Conservation (phyloP, 2,888 invertebrate genomes). For the Apamea anceps region DNA sequence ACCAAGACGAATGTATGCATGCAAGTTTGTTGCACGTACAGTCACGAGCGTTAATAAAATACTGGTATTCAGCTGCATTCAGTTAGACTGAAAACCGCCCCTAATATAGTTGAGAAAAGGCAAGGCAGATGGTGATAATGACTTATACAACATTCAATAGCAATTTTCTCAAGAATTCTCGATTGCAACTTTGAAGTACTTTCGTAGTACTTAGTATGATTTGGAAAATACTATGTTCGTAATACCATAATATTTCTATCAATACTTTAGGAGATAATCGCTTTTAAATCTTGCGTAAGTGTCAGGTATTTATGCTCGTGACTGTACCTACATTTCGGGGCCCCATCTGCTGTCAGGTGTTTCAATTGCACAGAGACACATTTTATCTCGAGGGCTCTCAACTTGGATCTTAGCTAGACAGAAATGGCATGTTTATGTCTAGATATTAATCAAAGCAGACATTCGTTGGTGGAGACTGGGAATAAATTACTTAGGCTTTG, state of each 20-base stretch:
- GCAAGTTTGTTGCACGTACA: conserved; percentile 44
- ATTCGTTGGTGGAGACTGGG: conserved; percentile 36
- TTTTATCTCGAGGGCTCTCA: conserved; percentile 51
- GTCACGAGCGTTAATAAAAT: neutral
- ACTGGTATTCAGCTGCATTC: too few relatives aligned
- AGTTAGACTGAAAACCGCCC: too few relatives aligned
- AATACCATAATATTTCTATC: neutral
- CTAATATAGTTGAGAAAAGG: too few relatives aligned
- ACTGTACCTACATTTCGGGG: conserved; percentile 30
- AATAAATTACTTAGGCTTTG: conserved; percentile 45
- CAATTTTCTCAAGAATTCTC: neutral
- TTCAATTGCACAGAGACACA: conserved; percentile 61
- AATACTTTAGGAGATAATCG: neutral
- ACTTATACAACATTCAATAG: neutral
- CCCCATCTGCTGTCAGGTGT: conserved; percentile 61
- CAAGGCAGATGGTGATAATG: neutral
- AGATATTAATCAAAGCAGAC: conserved; percentile 73
- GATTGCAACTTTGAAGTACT: neutral
- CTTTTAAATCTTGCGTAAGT: neutral
- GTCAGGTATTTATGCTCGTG: neutral
- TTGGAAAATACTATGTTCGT: neutral
- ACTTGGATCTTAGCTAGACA: conserved; percentile 57
- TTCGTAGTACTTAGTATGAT: neutral
- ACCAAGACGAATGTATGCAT: conserved; percentile 11
- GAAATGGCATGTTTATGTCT: conserved; percentile 71